These are phyloP conservation scores for Bryconaethiops microstoma DNA, from an alignment of 2,797 vertebrate genomes.

Conservation along the genomic window DNA sequence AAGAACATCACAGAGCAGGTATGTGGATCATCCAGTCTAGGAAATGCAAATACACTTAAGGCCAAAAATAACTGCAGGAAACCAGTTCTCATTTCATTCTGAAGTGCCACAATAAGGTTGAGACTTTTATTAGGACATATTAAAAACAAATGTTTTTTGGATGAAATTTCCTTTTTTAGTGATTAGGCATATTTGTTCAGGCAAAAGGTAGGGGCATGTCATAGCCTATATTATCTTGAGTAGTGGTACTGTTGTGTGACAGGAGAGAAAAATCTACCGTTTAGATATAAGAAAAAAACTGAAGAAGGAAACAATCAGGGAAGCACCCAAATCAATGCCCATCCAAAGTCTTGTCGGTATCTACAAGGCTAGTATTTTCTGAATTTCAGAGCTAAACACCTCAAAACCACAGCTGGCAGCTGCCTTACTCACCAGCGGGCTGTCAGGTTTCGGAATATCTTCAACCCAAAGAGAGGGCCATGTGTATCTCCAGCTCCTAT, in stretches of 20 bases:
- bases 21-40: background rate
- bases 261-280: too few species aligned
- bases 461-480: conserved; percentile 91
- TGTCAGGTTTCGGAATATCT: conserved; percentile 95
- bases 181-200: too few species aligned
- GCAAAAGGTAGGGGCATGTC: too few species aligned
- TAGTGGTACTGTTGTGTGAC: too few species aligned
- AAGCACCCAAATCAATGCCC: background rate
- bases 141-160: too few species aligned
- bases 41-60: background rate
- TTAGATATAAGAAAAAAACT: too few species aligned
- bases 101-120: too few species aligned
- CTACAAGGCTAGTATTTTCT: background rate
- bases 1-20: background rate
- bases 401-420: background rate
- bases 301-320: too few species aligned
- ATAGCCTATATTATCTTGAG: too few species aligned
- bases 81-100: too few species aligned
- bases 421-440: conserved; percentile 81
- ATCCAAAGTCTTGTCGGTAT: background rate
- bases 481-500: conserved; percentile 94
- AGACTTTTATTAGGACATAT: background rate
- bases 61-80: background rate
- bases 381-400: background rate
- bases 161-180: too few species aligned